Evolutionary conservation across 2,888 invertebrate species (phyloP).

Genomic region (Buathra laborator): DNA sequence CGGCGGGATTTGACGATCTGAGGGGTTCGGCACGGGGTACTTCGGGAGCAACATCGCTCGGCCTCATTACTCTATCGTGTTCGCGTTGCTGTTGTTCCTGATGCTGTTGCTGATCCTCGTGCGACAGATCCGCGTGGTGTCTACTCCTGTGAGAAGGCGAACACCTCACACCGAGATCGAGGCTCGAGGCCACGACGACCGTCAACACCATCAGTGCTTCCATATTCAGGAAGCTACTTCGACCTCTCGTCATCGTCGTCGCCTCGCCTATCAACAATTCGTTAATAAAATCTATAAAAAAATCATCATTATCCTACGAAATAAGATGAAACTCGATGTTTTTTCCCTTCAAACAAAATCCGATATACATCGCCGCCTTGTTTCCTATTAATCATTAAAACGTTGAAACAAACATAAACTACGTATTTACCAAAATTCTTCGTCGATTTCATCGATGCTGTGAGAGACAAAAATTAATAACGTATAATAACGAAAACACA

Average conservation of each 20-base stretch:
- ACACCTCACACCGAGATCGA: slow-evolving; percentile 77
- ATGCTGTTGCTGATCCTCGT: slow-evolving; percentile 76
- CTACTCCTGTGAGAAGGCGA: slow-evolving; percentile 82
- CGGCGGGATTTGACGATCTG: slow-evolving; percentile 82
- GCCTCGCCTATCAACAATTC: slow-evolving; percentile 71
- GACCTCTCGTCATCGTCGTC: slow-evolving; percentile 80
- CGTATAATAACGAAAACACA: neutral
- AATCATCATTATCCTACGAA: neutral
- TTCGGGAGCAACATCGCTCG: slow-evolving; percentile 83
- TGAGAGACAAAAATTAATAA: neutral
- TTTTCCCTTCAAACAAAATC: neutral
- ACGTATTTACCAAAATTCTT: neutral
- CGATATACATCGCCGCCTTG: neutral
- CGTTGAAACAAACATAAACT: neutral
- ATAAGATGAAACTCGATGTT: neutral
- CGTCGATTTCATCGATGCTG: neutral
- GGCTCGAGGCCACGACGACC: slow-evolving; percentile 74
- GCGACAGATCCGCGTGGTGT: slow-evolving; percentile 82
- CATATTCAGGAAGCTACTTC: slow-evolving; percentile 76
- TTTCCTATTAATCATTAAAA: neutral
- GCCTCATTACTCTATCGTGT: slow-evolving; percentile 64
- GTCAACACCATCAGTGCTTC: slow-evolving; percentile 78
- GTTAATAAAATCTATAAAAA: neutral
- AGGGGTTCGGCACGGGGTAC: slow-evolving; percentile 84
- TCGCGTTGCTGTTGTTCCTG: slow-evolving; percentile 81